Percentiles rank a stretch among this genome's conserved stretches.
phyloP scores from a whole-genome alignment of 2,888 invertebrate genomes.

The Cantharis rustica region DNA sequence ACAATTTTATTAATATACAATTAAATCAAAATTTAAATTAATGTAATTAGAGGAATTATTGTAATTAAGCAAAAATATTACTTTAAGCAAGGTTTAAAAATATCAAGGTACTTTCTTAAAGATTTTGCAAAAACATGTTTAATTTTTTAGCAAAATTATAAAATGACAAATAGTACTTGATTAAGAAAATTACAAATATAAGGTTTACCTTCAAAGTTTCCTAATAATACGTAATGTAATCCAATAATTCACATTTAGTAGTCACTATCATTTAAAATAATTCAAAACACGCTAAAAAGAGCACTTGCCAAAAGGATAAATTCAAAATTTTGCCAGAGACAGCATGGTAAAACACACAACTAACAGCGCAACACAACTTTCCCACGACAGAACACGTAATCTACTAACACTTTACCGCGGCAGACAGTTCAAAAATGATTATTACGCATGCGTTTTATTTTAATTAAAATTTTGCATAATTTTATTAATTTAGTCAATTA shows the following conservation, averaged over 20 bases:
- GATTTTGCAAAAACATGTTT: neutral
- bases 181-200: neutral
- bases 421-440: constrained; percentile 1
- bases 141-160: neutral
- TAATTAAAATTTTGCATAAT: neutral
- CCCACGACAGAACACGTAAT: constrained; percentile 1
- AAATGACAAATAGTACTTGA: neutral
- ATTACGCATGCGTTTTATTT: constrained; percentile 1
- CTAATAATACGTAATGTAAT: neutral
- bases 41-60: no score
- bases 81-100: no score
- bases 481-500: neutral
- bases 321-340: neutral
- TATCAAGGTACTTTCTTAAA: neutral
- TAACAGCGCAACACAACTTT: constrained; percentile 7
- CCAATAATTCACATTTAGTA: neutral
- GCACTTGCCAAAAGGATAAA: neutral
- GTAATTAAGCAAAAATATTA: no score
- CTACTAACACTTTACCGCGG: constrained; percentile 8
- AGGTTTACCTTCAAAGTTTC: neutral
- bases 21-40: neutral
- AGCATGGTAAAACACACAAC: constrained; percentile 13
- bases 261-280: neutral
- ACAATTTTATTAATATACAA: no score
- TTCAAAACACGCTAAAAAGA: neutral